Evolutionary conservation across 2,888 invertebrate species (phyloP).

Genomic region (Callimorpha dominula): DNA sequence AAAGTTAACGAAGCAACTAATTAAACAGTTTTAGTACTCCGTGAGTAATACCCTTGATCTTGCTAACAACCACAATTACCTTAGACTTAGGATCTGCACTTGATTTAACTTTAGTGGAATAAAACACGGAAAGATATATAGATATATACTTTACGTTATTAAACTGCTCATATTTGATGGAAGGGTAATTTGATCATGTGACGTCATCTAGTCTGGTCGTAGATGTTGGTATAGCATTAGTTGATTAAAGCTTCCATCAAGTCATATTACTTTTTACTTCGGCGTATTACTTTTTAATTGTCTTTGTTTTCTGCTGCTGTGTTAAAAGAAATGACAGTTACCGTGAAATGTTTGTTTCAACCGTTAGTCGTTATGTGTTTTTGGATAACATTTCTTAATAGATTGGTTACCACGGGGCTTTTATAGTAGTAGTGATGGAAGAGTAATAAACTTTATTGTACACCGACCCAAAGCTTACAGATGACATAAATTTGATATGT

Average conservation of each 20-base stretch:
- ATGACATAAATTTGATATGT: too few species aligned
- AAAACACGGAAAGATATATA: slow-evolving; percentile 7
- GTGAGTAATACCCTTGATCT: too few species aligned
- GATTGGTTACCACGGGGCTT: neutral
- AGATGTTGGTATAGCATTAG: slow-evolving; percentile 50
- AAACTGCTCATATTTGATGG: slow-evolving; percentile 19
- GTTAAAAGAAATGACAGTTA: slow-evolving; percentile 29
- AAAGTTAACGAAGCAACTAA: too few species aligned
- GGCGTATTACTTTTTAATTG: slow-evolving; percentile 49
- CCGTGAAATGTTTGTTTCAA: slow-evolving; percentile 6
- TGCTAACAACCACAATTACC: too few species aligned
- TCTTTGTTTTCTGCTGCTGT: slow-evolving; percentile 23
- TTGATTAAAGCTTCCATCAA: slow-evolving; percentile 48
- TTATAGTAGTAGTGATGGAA: neutral
- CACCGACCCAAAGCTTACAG: too few species aligned
- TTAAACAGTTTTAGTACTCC: too few species aligned
- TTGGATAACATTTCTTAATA: neutral
- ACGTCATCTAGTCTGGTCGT: slow-evolving; percentile 37
- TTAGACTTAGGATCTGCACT: too few species aligned
- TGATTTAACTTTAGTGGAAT: too few species aligned
- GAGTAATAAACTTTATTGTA: too few species aligned
- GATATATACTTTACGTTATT: slow-evolving; percentile 12
- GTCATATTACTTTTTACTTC: slow-evolving; percentile 46
- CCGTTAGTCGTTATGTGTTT: slow-evolving; percentile 4
- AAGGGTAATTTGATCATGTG: slow-evolving; percentile 44